Base-by-base conservation (phyloP, 2,888 invertebrate genomes). In the Biston stratarius region DNA sequence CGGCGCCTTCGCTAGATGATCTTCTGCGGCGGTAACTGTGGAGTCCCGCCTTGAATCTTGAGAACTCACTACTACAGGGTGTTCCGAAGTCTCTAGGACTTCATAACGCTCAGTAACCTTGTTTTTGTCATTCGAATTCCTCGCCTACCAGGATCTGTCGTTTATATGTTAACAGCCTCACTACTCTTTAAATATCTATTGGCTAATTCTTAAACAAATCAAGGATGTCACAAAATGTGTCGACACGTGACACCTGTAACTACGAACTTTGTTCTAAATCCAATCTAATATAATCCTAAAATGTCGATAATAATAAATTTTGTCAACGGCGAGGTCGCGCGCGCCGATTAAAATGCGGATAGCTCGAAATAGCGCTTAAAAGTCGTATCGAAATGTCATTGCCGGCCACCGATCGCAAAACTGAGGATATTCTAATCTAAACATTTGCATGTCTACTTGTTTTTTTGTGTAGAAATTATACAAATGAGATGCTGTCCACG, bases 11-110 rank as follows among this genome's bases (percentile, higher is more conserved):
- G 64, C n/a, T 38, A 66, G 48, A 60, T 45, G 48, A 58, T 57
- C 52, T 57, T 56, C 69, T 69, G 71, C 60, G 10, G 3, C 34
- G 15, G 55, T 52, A 24, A 65, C 67, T 61, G 63, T 80, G 83
- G 79, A 83, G 83, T 87, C 82, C 84, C 80, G 88, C 87, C 83
- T 79, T 82, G 77, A 86, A 85, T 85, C 89, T 85, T 88, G 84
- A 83, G 84, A 86, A 84, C 69, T 78, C 66, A 59, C 44, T 57
- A 67, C 45, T 82, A 91, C 87, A 89, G 90, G 87, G 77, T 90
- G 92, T 75, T 75, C 74, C 49, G 10, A 62, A 58, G 62, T 56
- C 59, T 47, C 24, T 14, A 34, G 33, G 51, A 59, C 53, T 57
- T 57, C 48, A 67, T 51, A 49, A 51, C 11, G 48, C 44, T 15